phyloP scores from a whole-genome alignment of 2,888 invertebrate species.

The Oxyscelio sp. region DNA sequence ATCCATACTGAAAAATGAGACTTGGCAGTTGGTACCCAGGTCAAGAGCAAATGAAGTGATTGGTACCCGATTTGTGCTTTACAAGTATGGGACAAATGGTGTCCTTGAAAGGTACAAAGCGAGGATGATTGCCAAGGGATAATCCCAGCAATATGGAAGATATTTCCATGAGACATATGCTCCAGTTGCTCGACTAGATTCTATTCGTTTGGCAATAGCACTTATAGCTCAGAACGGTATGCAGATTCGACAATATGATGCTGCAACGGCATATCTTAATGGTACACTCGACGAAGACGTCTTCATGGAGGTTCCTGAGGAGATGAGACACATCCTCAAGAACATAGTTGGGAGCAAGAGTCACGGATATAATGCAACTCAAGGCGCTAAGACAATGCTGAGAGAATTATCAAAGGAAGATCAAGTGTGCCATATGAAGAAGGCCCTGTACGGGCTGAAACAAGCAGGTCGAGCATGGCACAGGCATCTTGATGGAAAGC shows the following conservation, averaged over 20 bases:
- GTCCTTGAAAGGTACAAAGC: no score
- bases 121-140: constrained; percentile 45
- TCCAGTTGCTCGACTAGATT: constrained; percentile 64
- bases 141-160: constrained; percentile 35
- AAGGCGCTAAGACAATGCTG: constrained; percentile 42
- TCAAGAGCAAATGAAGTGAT: no score
- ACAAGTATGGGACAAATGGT: no score
- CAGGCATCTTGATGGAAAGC: constrained; percentile 1
- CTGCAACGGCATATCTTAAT: constrained; percentile 76
- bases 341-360: constrained; percentile 16
- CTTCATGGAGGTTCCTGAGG: constrained; percentile 68
- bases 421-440: constrained; percentile 33
- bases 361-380: not conserved
- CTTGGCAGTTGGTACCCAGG: no score
- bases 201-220: constrained; percentile 51
- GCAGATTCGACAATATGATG: constrained; percentile 74
- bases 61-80: no score
- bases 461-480: constrained; percentile 4
- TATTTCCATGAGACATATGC: constrained; percentile 72
- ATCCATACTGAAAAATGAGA: no score
- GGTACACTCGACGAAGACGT: constrained; percentile 58
- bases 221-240: constrained; percentile 62
- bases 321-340: constrained; percentile 27
- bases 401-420: constrained; percentile 26
- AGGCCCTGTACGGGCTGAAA: constrained; percentile 45